Base-by-base conservation (phyloP, 2,888 invertebrate species). In the Drosophila neotestacea region DNA sequence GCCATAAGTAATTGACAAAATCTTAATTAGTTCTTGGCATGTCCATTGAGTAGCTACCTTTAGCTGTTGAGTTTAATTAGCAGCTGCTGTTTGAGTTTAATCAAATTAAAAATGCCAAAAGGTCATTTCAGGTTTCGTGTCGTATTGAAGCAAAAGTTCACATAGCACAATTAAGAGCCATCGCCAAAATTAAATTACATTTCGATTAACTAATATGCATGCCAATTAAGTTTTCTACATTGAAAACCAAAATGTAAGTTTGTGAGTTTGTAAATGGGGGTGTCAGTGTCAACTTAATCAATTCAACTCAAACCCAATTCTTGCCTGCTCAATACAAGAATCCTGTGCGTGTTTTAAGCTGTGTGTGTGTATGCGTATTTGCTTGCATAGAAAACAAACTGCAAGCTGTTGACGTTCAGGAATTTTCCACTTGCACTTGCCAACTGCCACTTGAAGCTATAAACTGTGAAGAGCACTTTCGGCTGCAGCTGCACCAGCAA, bases 21-120 rank as follows among this genome's bases (percentile, higher is more conserved):
- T 81, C 88, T 88, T 90, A 85, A 89, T 88, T 88, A 89, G 88
- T 89, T 74, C 82, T 87, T 89, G 83, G 85, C 85, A 85, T 86
- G 89, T 85, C 82, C 83, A 78, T 87, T 80, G 70, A 84, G 84
- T 81, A 69, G 87, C 84, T 88, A 78, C 86, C 77, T 80, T 74
- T 77, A 74, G 78, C 74, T 87, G 80, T 82, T 73, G 73, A 78
- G 63, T 82, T 87, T 89, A 89, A 89, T 85, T 84, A 87, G 86
- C 68, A 52, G 75, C 74, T 69, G 74, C 78, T 78, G 67, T 69
- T 73, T 71, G 70, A 80, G 66, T 80, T 87, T 87, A 89, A 89
- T 89, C 80, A 89, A 85, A 87, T 89, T 85, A 80, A 89, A 85
- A 89, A 67, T 62, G 44, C 42, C 62, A 63, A 65, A 65, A 73